Conservation (phyloP, 1,140 invertebrate genomes). For the Tetramorium simillimum region DNA sequence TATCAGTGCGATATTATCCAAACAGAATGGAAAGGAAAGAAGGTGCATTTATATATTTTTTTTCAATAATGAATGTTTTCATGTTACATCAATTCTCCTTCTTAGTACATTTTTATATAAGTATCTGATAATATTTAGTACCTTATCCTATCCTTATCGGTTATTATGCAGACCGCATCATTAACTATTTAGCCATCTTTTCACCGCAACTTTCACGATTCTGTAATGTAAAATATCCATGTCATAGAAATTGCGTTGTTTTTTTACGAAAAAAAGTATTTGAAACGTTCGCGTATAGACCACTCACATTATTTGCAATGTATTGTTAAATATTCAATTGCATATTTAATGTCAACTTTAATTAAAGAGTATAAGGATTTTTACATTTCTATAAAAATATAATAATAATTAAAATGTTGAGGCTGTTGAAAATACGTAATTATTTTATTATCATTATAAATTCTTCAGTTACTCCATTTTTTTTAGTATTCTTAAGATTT, state of each 20-base stretch:
- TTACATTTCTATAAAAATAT: background rate
- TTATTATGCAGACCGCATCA: background rate
- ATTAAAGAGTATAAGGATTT: background rate
- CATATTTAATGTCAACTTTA: background rate
- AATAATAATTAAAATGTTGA: background rate
- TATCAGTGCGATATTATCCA: conserved; percentile 11
- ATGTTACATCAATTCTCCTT: background rate
- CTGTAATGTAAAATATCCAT: conserved; percentile 15
- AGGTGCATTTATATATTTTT: background rate
- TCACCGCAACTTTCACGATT: conserved; percentile 34
- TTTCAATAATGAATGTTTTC: background rate
- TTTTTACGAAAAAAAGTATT: background rate
- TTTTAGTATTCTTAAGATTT: background rate
- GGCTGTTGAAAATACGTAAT: background rate
- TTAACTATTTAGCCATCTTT: conserved; percentile 8
- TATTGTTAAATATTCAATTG: background rate
- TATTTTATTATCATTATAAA: background rate
- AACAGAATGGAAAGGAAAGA: background rate
- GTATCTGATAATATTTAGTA: conserved; percentile 1
- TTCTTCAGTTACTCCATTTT: background rate
- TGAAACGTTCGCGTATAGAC: no score
- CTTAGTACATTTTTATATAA: conserved; percentile 1
- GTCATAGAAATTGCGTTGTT: conserved; percentile 20
- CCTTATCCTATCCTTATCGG: background rate
- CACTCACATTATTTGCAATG: background rate